Base-by-base conservation (phyloP, 2,888 invertebrate species). In the Unio delphinus region DNA sequence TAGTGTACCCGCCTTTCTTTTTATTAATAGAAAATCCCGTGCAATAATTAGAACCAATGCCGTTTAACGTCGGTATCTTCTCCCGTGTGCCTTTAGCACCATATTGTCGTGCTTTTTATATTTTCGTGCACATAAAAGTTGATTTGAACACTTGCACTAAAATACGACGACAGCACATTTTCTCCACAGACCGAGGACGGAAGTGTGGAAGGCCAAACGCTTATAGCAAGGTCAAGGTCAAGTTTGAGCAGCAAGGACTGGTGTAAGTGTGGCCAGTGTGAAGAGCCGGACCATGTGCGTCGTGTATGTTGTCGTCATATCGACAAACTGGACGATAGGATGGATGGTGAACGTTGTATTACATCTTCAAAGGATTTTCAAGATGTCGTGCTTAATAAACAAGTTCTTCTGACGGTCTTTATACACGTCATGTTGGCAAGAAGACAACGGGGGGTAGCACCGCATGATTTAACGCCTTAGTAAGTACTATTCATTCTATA, bases 261-360 rank as follows among this genome's bases (percentile, higher is more conserved):
- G 79, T 81, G 81, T 61, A 80, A 80, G 55, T 81, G 81, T 68
- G 78, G 78, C 17, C 78, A 81, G n/a, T 81, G 81, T 69, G 81
- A 81, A 45, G 81, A 76, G 28, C 64, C 72, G 2, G 78, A 78
- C 45, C 68, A 69, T 34, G 61, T 68, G n/a, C 69, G 74, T 62
- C 68, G 74, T 28, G 72, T 80, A 1, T 81, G 81, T 64, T 81
- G 81, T 71, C 75, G 81, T 34, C 79, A 81, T 60, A 72, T 81
- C 28, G 78, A 75, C 34, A 78, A 80, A 55, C 68, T 80, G 55
- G 77, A 74, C 18, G 79, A 80, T 59, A 72, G 77, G 18, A 66
- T 78, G 28, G 79, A 81, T 15, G 72, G 72, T 0, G 79, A 77
- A 61, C 74, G 72, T 23, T 81, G 81, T 66, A 78, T 81, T 20